Conservation (phyloP, 64 coral and sea anemone species). For the Porites lutea region DNA sequence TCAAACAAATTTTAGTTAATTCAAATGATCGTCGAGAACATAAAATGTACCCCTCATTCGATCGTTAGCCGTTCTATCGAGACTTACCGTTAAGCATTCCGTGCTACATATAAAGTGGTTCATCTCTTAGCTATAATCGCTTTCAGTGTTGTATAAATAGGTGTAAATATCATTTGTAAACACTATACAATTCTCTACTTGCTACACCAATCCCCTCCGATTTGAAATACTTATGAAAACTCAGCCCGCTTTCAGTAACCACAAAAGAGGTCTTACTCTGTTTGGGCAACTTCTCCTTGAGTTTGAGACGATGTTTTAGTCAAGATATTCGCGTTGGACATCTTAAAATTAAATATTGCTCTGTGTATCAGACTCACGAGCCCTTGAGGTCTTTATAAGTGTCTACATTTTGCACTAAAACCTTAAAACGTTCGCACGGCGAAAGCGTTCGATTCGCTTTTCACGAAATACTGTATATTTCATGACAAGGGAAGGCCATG, state of each 20-base stretch:
- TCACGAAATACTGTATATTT: background rate
- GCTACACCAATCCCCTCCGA: background rate
- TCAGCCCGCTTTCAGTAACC: background rate
- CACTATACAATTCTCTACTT: conserved; percentile 3
- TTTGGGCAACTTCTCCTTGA: background rate
- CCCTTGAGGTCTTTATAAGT: background rate
- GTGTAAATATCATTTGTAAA: conserved; percentile 60
- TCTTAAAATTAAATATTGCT: conserved; percentile 1
- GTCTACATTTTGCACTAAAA: background rate
- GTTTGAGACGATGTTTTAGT: background rate
- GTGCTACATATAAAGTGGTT: conserved; percentile 40
- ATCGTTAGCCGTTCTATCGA: conserved; percentile 3
- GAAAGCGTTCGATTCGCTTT: background rate
- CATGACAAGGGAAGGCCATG: background rate
- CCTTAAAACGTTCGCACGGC: background rate
- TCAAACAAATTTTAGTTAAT: background rate
- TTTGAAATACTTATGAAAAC: background rate
- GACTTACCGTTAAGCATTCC: conserved; percentile 37
- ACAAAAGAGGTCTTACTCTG: background rate
- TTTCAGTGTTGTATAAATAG: conserved; percentile 56
- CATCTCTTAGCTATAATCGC: conserved; percentile 50
- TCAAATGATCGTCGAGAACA: background rate
- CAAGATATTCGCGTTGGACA: background rate
- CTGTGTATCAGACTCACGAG: conserved; percentile 8
- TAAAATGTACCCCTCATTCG: background rate